Base-by-base conservation (phyloP, 2,113 vertebrate species). In the Platycercus adscitus region DNA sequence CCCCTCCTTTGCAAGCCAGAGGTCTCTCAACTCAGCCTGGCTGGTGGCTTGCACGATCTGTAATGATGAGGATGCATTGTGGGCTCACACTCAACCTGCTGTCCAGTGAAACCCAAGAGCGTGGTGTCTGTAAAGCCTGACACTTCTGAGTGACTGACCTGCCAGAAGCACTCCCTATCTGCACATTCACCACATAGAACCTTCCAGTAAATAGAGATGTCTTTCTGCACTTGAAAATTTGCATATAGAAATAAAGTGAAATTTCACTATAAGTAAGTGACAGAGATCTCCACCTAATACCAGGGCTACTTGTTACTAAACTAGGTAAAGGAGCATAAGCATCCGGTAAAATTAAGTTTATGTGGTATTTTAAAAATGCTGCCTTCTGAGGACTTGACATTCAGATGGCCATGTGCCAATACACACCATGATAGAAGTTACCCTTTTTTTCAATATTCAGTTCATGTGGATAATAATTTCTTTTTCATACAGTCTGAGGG, bases 241-340 rank as follows among this genome's bases (percentile, higher is more conserved):
- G 53, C 72, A 69, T 35, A 31, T 7, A n/a, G 80, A 91, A 76
- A 43, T 24, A 23, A 83, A 43, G 37, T 35, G 73, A 84, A 84
- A 89, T 89, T 76, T 93, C 92, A 69, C 68, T 89, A 86, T 86
- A 37, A 88, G 76, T 83, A 52, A 50, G 43, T 53, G 79, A 44
- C 3, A 6, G 46, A 91, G 61, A 28, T 71, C 43, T 90, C n/a
- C 28, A 64, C 52, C 66, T 13, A 83, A 53, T 31, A 47, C 12
- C 28, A 50, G 33, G 46, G 65, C 46, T 53, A 25, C 43, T 55
- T 72, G 52, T 50, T 86, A 71, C 79, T 81, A 28, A 89, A 68
- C 35, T 72, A 86, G 44, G 66, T 52, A 64, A 68, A n/a, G 56
- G 28, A 31, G 52, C 31, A 33, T 37, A 80, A 88, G 39, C 43